Evolutionary conservation across 1,140 invertebrate species (phyloP).

Genomic region (Choristoneura fumiferana): DNA sequence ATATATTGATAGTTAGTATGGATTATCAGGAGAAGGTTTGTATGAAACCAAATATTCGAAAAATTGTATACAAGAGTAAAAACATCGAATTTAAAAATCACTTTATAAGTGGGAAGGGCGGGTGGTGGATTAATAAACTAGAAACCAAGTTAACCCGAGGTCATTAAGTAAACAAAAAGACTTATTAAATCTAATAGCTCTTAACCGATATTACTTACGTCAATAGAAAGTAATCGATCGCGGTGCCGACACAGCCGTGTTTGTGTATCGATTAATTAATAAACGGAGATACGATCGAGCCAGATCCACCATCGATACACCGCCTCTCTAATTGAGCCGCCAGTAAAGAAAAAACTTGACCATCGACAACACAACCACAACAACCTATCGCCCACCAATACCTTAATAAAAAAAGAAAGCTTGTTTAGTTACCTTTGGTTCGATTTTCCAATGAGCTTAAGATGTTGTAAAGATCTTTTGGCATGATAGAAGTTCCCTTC

Average conservation of each 20-base stretch:
- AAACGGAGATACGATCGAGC: slow-evolving; percentile 63
- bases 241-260: slow-evolving; percentile 67
- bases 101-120: no score
- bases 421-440: not conserved
- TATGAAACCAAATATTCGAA: no score
- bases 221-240: slow-evolving; percentile 49
- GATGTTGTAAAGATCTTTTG: not conserved
- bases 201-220: slow-evolving; percentile 22
- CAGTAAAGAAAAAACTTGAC: slow-evolving; percentile 60
- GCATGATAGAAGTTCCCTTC: not conserved
- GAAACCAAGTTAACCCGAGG: no score
- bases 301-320: slow-evolving; percentile 63
- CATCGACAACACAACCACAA: slow-evolving; percentile 18
- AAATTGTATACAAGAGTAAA: no score
- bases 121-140: no score
- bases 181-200: slow-evolving; percentile 24
- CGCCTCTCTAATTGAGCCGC: slow-evolving; percentile 76
- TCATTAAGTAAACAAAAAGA: slow-evolving; percentile 16
- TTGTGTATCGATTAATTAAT: slow-evolving; percentile 78
- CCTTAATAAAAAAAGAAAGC: not conserved
- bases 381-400: slow-evolving; percentile 14
- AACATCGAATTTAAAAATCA: no score
- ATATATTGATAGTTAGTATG: no score
- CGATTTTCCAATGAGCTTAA: not conserved
- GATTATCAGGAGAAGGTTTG: no score